A percentile compares a stretch with the other conserved stretches of the same genome.
These are phyloP conservation scores for Cuculus canorus DNA, from an alignment of 2,797 vertebrate genomes.

Conservation along the genomic window DNA sequence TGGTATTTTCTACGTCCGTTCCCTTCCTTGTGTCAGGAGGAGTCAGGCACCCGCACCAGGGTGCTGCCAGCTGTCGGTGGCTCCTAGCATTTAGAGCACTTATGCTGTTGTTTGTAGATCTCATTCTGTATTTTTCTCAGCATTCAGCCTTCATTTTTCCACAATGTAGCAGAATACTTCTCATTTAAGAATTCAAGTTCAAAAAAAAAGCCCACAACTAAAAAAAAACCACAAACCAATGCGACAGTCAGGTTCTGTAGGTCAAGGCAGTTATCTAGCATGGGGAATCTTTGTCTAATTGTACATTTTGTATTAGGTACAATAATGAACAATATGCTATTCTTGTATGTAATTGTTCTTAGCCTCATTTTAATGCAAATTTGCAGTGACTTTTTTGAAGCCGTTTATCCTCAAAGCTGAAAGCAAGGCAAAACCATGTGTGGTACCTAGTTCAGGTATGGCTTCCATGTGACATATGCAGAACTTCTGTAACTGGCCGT, in stretches of 20 bases:
- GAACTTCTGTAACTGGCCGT: not conserved
- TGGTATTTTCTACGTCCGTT: rapidly evolving
- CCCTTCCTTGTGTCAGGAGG: not conserved
- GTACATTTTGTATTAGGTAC: not conserved
- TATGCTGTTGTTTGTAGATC: not conserved
- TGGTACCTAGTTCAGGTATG: not conserved
- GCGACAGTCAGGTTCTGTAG: not conserved
- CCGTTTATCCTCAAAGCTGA: not conserved
- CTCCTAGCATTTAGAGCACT: not conserved
- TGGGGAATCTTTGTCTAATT: not conserved
- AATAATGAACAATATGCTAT: not conserved
- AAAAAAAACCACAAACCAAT: not conserved
- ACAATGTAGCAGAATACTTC: not conserved
- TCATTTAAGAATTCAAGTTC: not conserved
- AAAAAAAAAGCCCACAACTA: not conserved
- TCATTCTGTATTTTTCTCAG: not conserved
- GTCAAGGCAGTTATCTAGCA: not conserved
- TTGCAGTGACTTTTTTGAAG: not conserved
- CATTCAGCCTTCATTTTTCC: not conserved
- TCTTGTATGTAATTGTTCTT: not conserved
- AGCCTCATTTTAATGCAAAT: not conserved
- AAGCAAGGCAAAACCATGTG: not conserved
- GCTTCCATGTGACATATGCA: not conserved
- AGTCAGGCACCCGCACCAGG: not conserved
- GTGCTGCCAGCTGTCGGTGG: not conserved